Base-by-base conservation (phyloP, 2,797 vertebrate species). In the Crax fasciolata region DNA sequence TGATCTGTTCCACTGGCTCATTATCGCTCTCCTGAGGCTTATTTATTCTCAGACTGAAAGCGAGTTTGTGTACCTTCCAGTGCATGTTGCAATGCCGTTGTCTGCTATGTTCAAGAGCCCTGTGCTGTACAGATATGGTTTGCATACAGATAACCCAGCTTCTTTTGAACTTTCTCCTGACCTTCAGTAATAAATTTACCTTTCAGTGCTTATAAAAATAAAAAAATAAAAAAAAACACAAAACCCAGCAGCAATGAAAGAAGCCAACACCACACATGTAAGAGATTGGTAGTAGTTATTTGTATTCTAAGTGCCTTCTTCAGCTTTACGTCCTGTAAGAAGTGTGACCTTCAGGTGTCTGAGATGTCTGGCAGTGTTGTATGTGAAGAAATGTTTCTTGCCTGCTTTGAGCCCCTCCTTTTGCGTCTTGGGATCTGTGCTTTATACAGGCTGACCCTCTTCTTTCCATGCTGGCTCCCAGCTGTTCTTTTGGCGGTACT, bases 111-210 rank as follows among this genome's bases (percentile, higher is more conserved):
- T 78, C 25, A 9, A 61, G 87, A 81, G 59, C 41, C 17, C 27
- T 57, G 32, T 68, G 74, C 58, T 58, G 1, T 43, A 25, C 83
- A 44, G 86, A 72, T 67, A 75, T 0, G 0, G 23, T 81, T 38
- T 68, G 38, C 27, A 4, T 32, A 46, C 48, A 39, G 63, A 67
- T 2, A 15, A 44, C 49, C 38, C 32, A 46, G 49, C 61, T 49
- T 78, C 80, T 92, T 75, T 75, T 61, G 67, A 72, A 49, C 58
- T 93, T 93, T 55, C 49, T 75, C 41, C 84, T 93, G 66, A 84
- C 70, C 49, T 88, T 92, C 54, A 61, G 41, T 68, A 88, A 67
- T 76, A 84, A 80, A 77, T 73, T 43, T 62, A 71, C 49, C 67
- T 93, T 94, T 87, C 67, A 43, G 15, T 82, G 80, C 75, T 59